Percentiles rank a stretch among this genome's conserved stretches.
phyloP scores from a whole-genome alignment of 2,113 vertebrate genomes.

The Taurulus bubalis region DNA sequence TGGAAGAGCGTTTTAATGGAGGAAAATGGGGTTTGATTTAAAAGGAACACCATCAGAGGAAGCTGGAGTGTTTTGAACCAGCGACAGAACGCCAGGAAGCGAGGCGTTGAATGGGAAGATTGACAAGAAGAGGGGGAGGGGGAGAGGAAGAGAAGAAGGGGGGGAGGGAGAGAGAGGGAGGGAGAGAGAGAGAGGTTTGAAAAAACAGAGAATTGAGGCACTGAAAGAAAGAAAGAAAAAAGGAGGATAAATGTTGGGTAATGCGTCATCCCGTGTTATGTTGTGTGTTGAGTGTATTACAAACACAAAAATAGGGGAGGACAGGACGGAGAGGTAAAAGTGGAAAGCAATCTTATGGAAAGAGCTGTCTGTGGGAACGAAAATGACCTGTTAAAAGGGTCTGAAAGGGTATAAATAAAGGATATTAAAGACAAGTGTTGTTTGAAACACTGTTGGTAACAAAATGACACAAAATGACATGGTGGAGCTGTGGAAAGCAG shows the following conservation, averaged over 20 bases:
- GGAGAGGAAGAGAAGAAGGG: background rate
- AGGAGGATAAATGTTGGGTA: slow-evolving; percentile 1
- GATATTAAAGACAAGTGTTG: slow-evolving; percentile 51
- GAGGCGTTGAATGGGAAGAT: slow-evolving; percentile 48
- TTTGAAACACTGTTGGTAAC: slow-evolving; percentile 19
- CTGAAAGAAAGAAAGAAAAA: slow-evolving; percentile 5
- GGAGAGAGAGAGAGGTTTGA: slow-evolving; percentile 1
- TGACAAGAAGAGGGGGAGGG: slow-evolving; percentile 48
- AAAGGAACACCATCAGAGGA: slow-evolving; percentile 65
- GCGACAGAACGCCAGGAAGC: slow-evolving; percentile 44
- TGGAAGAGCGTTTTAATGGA: slow-evolving; percentile 71
- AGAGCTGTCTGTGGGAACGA: slow-evolving; percentile 21
- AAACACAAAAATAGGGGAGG: slow-evolving; percentile 26
- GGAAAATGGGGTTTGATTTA: slow-evolving; percentile 74
- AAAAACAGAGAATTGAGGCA: slow-evolving; percentile 29
- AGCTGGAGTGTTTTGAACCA: slow-evolving; percentile 45
- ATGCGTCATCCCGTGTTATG: slow-evolving; percentile 20
- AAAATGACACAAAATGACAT: slow-evolving; percentile 45
- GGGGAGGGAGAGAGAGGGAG: background rate
- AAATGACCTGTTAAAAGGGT: slow-evolving; percentile 37
- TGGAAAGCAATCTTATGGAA: slow-evolving; percentile 35
- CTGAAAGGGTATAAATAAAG: slow-evolving; percentile 46
- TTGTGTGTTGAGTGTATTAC: slow-evolving; percentile 37
- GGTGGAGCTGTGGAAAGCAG: slow-evolving; percentile 35
- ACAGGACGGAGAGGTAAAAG: slow-evolving; percentile 35